Evolutionary conservation across 30 jellyfish, hydroid and myxozoan species (phyloP).

Genomic region (Haliclystus octoradiatus): DNA sequence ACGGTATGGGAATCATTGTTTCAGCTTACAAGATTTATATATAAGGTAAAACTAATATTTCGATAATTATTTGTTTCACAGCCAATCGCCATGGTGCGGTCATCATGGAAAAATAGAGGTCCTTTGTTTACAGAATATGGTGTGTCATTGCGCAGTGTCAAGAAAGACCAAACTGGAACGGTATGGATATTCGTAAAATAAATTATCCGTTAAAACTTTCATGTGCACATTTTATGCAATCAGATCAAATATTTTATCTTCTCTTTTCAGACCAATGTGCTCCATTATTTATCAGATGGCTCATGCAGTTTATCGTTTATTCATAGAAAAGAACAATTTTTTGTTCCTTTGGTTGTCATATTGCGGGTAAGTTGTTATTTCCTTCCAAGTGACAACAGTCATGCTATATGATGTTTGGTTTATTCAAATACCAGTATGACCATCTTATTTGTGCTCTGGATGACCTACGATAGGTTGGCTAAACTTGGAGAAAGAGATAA

Average conservation of each 20-base stretch:
- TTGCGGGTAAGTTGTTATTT: slow-evolving; percentile 27
- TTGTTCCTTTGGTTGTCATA: slow-evolving; percentile 70
- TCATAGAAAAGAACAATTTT: slow-evolving; percentile 80
- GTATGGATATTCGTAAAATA: slow-evolving; percentile 5
- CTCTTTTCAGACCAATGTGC: slow-evolving; percentile 54
- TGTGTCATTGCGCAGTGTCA: slow-evolving; percentile 67
- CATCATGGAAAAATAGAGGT: slow-evolving; percentile 90
- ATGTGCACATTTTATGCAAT: neutral
- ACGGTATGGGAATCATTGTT: no score
- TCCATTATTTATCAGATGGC: slow-evolving; percentile 76
- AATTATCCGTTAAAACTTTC: neutral
- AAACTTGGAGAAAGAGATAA: no score
- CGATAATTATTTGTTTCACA: no score
- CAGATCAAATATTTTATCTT: no score
- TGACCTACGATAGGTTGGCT: no score
- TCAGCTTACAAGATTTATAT: no score
- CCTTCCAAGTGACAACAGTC: no score
- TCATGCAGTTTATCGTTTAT: slow-evolving; percentile 64
- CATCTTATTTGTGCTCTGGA: no score
- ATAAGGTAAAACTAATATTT: no score
- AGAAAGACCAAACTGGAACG: slow-evolving; percentile 71
- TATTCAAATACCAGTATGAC: no score
- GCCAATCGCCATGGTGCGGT: slow-evolving; percentile 92
- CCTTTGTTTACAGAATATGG: slow-evolving; percentile 93
- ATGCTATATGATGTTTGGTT: no score